Evolutionary conservation across 2,797 vertebrate species (phyloP).

Genomic region (Tragelaphus oryx): DNA sequence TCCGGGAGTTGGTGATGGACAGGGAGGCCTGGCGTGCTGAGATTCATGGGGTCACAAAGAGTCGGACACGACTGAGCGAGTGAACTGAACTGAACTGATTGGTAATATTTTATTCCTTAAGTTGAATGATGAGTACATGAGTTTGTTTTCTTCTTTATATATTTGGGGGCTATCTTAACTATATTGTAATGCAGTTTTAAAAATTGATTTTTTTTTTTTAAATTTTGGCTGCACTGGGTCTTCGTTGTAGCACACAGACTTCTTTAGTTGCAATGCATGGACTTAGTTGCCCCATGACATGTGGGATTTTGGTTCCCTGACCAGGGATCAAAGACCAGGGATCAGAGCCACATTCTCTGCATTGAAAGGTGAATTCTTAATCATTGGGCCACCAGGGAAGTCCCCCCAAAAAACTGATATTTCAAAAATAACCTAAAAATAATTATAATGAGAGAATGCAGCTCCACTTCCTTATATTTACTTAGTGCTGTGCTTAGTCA

Average conservation of each 20-base stretch:
- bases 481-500: background rate
- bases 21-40: too few species aligned
- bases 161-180: background rate
- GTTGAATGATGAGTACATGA: background rate
- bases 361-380: background rate
- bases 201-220: background rate
- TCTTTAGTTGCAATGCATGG: background rate
- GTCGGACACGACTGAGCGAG: too few species aligned
- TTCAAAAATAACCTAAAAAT: background rate
- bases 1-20: too few species aligned
- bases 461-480: background rate
- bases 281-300: background rate
- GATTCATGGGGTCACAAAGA: too few species aligned
- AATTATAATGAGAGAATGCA: background rate
- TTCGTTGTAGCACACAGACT: background rate
- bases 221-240: background rate
- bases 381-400: background rate
- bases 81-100: background rate
- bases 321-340: background rate
- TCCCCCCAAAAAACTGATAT: background rate
- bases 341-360: background rate
- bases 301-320: background rate
- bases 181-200: background rate
- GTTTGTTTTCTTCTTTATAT: background rate
- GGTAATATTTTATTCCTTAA: background rate